Conservation (phyloP, 2,888 invertebrate genomes). For the Dichetophora obliterata region DNA sequence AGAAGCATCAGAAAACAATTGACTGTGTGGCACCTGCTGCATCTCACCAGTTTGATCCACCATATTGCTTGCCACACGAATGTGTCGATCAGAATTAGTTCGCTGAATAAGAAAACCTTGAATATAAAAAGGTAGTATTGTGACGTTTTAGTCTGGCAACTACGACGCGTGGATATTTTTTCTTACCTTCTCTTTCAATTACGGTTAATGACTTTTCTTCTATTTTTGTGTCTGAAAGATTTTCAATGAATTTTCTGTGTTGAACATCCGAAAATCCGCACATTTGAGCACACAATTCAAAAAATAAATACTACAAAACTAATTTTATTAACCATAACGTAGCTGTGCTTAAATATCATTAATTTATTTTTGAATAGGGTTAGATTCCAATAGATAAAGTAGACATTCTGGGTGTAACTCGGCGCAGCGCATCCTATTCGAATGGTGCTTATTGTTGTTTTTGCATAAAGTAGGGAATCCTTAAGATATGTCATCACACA, state of each 20-base stretch:
- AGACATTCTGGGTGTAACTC: slow-evolving; percentile 18
- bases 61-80: no score
- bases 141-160: no score
- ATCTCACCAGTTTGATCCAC: no score
- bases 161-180: no score
- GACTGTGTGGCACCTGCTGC: no score
- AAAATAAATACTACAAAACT: not conserved
- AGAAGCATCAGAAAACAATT: no score
- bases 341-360: not conserved
- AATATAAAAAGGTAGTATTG: no score
- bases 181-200: not conserved
- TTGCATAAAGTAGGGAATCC: not conserved
- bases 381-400: not conserved
- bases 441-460: slow-evolving; percentile 14
- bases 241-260: slow-evolving; percentile 13
- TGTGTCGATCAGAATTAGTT: no score
- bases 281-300: not conserved
- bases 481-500: slow-evolving; percentile 41
- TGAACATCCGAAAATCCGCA: slow-evolving; percentile 4
- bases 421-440: not conserved
- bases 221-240: slow-evolving; percentile 15
- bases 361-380: no score
- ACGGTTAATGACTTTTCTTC: slow-evolving; percentile 24
- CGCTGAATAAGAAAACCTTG: not conserved
- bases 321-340: not conserved